Conservation (phyloP, 2,888 invertebrate species). For the Ptilodon capucinus region DNA sequence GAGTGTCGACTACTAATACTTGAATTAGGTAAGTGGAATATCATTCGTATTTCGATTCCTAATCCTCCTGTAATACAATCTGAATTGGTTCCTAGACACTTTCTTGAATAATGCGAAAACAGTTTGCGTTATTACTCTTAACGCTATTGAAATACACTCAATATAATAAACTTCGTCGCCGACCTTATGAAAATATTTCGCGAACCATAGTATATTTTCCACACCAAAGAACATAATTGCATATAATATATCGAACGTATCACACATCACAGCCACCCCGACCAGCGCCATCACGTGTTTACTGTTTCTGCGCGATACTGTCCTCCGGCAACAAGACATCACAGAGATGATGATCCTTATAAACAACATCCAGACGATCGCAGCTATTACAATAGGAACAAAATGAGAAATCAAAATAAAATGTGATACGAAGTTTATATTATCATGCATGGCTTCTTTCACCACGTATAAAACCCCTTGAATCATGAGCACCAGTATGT, state of each 20-base stretch:
- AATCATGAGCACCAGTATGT: not conserved
- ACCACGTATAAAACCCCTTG: not conserved
- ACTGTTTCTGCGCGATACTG: not conserved
- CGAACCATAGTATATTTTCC: not conserved
- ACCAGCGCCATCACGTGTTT: not conserved
- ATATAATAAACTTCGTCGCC: not conserved
- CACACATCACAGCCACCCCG: not conserved
- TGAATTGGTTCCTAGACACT: not conserved
- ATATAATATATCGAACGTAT: not conserved
- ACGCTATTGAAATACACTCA: not conserved
- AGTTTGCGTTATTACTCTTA: not conserved
- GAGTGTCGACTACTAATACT: too few relatives aligned
- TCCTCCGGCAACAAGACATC: not conserved
- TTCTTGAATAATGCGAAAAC: not conserved
- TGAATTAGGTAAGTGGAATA: not conserved
- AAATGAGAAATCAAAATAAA: not conserved
- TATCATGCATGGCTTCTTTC: not conserved
- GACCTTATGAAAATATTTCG: too few relatives aligned
- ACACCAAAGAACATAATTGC: not conserved
- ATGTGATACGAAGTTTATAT: too few relatives aligned
- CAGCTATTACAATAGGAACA: not conserved
- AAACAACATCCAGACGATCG: not conserved
- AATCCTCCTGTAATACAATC: not conserved
- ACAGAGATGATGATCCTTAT: not conserved
- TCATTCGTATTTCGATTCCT: not conserved